A percentile compares a stretch with the other conserved stretches of the same genome.
Evolutionary conservation across 2,888 invertebrate genomes (phyloP).

Genomic region (Achlya flavicornis): DNA sequence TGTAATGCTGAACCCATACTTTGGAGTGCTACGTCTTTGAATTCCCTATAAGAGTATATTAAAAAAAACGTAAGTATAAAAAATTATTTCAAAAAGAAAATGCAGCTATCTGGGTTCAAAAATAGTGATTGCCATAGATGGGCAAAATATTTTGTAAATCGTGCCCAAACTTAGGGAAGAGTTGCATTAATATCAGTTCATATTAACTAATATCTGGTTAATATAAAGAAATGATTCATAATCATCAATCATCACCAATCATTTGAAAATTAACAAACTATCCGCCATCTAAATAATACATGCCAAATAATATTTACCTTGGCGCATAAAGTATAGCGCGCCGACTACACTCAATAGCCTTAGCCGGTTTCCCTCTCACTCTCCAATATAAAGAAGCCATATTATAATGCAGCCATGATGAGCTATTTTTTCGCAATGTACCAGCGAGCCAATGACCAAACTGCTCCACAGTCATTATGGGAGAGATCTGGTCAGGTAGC

Average conservation of each 20-base stretch:
- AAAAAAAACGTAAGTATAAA: background rate
- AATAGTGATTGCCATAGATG: too few relatives aligned
- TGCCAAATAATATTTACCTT: conserved; percentile 70
- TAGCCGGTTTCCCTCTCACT: conserved; percentile 88
- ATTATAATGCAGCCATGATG: conserved; percentile 92
- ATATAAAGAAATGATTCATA: too few relatives aligned
- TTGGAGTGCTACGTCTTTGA: conserved; percentile 88
- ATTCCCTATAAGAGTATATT: conserved; percentile 74
- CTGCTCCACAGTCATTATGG: conserved; percentile 63
- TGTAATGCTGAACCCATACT: conserved; percentile 90
- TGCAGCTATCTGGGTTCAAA: too few relatives aligned
- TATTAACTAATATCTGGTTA: too few relatives aligned
- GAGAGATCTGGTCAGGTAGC: conserved; percentile 54
- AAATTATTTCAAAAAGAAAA: too few relatives aligned
- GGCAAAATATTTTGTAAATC: too few relatives aligned
- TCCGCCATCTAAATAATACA: too few relatives aligned
- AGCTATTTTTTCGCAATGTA: conserved; percentile 85
- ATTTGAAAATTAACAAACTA: too few relatives aligned
- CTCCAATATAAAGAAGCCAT: conserved; percentile 92
- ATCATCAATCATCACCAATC: too few relatives aligned
- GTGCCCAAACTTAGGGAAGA: too few relatives aligned
- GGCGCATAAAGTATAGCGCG: conserved; percentile 90
- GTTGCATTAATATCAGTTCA: too few relatives aligned
- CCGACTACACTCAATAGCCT: conserved; percentile 91
- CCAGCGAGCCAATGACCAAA: conserved; percentile 86